Evolutionary conservation across 2,888 invertebrate species (phyloP).

Genomic region (Tipula lateralis): DNA sequence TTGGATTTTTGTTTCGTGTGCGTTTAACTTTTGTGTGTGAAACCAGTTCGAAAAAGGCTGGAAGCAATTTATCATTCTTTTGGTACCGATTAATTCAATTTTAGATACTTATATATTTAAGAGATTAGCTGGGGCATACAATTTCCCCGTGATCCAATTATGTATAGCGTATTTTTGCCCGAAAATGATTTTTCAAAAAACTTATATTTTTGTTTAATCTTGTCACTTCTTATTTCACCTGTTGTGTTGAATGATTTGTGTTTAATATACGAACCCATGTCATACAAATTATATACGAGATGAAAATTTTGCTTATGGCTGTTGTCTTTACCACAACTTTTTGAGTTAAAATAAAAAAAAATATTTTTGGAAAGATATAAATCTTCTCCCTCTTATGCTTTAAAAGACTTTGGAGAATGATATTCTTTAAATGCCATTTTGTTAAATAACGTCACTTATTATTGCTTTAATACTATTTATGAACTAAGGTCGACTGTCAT

Average conservation of each 20-base stretch:
- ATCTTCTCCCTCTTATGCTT: no score
- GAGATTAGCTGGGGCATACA: not conserved
- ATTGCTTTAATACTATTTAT: no score
- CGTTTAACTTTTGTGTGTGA: not conserved
- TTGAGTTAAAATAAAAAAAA: not conserved
- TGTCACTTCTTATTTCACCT: not conserved
- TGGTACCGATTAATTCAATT: not conserved
- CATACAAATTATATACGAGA: not conserved
- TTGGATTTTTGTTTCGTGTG: not conserved
- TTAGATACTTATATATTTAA: not conserved
- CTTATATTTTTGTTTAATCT: not conserved
- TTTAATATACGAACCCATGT: not conserved
- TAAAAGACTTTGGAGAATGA: no score
- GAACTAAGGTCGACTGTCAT: no score
- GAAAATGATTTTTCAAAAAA: not conserved
- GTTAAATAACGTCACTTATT: no score
- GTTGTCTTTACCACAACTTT: not conserved
- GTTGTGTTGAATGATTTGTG: not conserved
- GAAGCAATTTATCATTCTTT: not conserved
- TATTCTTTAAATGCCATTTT: no score
- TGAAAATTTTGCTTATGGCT: not conserved
- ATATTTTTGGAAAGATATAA: no score
- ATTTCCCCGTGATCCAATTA: not conserved
- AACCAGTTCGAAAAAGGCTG: not conserved
- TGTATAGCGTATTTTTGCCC: not conserved